phyloP scores from a whole-genome alignment of 37 sponge, comb jelly and placozoan genomes.

The Hexactinellida sp. region DNA sequence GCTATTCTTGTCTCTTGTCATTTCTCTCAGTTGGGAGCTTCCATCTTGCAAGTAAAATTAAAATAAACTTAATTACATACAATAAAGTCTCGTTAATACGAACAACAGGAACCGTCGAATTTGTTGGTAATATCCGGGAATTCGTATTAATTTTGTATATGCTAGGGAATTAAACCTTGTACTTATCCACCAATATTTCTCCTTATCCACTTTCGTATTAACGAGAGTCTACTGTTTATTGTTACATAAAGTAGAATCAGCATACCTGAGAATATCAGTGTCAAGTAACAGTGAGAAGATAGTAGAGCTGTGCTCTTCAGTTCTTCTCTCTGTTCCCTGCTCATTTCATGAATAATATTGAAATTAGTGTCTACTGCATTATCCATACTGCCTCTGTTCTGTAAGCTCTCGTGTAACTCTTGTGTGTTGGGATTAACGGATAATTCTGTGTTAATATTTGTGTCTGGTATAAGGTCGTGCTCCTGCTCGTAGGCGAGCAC shows the following conservation, averaged over 20 bases:
- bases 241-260: too few species aligned
- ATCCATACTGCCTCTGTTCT: not conserved
- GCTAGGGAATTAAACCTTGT: too few species aligned
- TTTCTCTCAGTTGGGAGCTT: slow-evolving; percentile 10
- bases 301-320: not conserved
- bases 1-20: not conserved
- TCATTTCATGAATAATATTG: not conserved
- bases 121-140: too few species aligned
- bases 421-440: not conserved
- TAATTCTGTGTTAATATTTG: not conserved
- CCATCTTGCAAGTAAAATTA: not conserved
- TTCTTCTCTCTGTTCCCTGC: not conserved
- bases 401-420: not conserved
- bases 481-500: not conserved
- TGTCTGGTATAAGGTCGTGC: not conserved
- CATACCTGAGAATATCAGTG: not conserved
- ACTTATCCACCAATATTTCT: too few species aligned
- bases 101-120: not conserved
- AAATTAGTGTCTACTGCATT: not conserved
- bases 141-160: too few species aligned
- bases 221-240: too few species aligned
- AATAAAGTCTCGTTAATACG: not conserved
- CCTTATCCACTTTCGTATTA: too few species aligned
- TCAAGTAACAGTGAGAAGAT: not conserved
- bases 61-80: not conserved